Base-by-base conservation (phyloP, 2,888 invertebrate genomes). In the Dugesia japonica region DNA sequence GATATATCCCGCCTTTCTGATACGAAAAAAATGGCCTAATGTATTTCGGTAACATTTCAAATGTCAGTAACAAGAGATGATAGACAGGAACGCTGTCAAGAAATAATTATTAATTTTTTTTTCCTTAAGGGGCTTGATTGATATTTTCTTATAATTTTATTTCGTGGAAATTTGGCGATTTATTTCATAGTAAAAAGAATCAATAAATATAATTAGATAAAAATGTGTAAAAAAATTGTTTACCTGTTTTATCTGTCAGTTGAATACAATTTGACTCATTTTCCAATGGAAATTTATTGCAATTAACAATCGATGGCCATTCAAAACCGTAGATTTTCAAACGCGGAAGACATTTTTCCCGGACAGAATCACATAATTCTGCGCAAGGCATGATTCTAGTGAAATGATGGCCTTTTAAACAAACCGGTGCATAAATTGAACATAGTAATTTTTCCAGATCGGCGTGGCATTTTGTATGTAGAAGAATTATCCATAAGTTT, bases 371-470 rank as follows among this genome's bases (percentile, higher is more conserved):
- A 84, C 94, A 94, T 56, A 94, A 87, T 9, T 91, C 90, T 78
- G 92, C 87, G 83, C 94, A 94, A 0, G 94, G 94, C 0, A 94
- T 93, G 80, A 94, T 93, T 0, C 92, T 91, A 74, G 89, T 87
- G 26, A 90, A 88, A 33, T 92, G 91, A 86, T 38, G 74, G n/a
- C 94, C 93, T 82, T 92, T 91, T 71, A 92, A 93, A 85, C 94
- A 94, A 92, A 94, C 92, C 0, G 94, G 94, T 77, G 92, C 91
- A 85, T 92, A 92, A 33, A 92, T 92, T 38, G 93, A 90, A 85
- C 94, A 94, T 81, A 94, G 87, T 86, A 94, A 93, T 38, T 38
- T 27, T 15, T 31, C 38, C n/a, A 76, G 17, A 20, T 75, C 74
- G 4, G 23, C 26, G 31, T 76, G 28, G 28, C 76, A 76, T 27